Conservation (phyloP, 2,113 vertebrate genomes). For the Varanus salvator region DNA sequence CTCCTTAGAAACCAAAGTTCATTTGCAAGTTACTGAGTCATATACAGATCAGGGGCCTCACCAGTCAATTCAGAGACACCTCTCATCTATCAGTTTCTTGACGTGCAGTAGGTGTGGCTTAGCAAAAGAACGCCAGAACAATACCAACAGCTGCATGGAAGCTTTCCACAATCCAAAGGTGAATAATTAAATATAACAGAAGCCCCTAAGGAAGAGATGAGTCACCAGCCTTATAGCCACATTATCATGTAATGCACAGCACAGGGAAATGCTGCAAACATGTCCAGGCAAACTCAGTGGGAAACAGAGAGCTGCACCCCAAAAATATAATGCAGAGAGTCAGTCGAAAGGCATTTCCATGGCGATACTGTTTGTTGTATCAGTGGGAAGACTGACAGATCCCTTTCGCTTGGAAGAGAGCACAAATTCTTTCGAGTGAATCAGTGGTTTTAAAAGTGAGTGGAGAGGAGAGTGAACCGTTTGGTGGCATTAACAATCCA, state of each 20-base stretch:
- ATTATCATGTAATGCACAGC: conserved; percentile 74
- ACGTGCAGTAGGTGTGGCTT: conserved; percentile 65
- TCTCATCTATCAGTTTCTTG: conserved; percentile 53
- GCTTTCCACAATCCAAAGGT: conserved; percentile 70
- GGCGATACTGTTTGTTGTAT: conserved; percentile 46
- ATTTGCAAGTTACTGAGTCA: conserved; percentile 54
- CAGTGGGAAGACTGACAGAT: neutral
- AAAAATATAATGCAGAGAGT: conserved; percentile 65
- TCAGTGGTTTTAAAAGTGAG: conserved; percentile 12
- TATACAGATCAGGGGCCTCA: conserved; percentile 38
- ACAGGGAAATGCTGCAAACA: conserved; percentile 71
- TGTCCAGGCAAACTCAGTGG: conserved; percentile 75
- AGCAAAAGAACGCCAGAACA: conserved; percentile 60
- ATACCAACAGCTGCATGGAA: conserved; percentile 71
- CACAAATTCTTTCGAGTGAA: conserved; percentile 11
- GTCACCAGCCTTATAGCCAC: conserved; percentile 72
- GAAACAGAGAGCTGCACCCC: conserved; percentile 59
- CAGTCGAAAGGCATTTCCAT: conserved; percentile 62
- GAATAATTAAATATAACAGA: conserved; percentile 69
- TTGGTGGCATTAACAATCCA: conserved; percentile 22
- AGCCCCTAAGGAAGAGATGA: conserved; percentile 71
- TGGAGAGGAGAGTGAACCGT: neutral
- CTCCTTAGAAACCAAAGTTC: conserved; percentile 57
- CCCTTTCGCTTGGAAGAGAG: neutral
- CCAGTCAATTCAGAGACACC: conserved; percentile 43